Base-by-base conservation (phyloP, 2,113 vertebrate genomes). In the Tauraco erythrolophus region DNA sequence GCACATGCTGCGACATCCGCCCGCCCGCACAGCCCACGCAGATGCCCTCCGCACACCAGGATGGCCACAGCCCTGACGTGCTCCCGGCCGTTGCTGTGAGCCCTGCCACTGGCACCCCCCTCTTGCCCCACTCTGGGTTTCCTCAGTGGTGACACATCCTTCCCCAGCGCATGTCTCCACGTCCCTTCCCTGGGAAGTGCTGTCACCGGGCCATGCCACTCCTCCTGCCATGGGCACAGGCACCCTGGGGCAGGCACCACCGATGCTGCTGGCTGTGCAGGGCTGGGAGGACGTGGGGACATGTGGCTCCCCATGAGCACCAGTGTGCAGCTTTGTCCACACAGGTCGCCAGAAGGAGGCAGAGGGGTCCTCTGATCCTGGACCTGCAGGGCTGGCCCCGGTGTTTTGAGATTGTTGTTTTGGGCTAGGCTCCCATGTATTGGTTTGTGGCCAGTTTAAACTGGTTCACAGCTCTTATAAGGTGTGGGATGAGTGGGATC, bases 381-480 rank as follows among this genome's bases (percentile, higher is more conserved):
- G 53, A 57, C 45, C 50, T 3, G 4, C 6, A 7, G n/a, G 66
- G 31, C 51, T 72, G 74, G 39, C 46, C 84, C 60, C 5, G 3
- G 19, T 94, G 78, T 77, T 97, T 93, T 94, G 87, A 84, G 84
- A 9, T 78, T 2, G 1, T 41, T 97, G 91, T 97, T 97, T 97
- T 91, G 94, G 92, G 89, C 65, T 96, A 22, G 6, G 79, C 74
- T 78, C 50, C 30, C 2, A 1, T 58, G 87, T 62, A 19, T 46
- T 53, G 56, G 69, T 88, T 77, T 92, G 58, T 46, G 43, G 62
- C 85, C 70, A 83, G 96, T 92, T 91, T 51, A 56, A 92, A 94
- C 97, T 69, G 68, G 96, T 65, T 78, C 5, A 1, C n/a, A 62
- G 62, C 39, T 84, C 41, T 95, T 95, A 97, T 93, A 97, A 97